A percentile compares a stretch with the other conserved stretches of the same genome.
Evolutionary conservation across 2,797 vertebrate genomes (phyloP).

Genomic region (Acanthurus tractus): DNA sequence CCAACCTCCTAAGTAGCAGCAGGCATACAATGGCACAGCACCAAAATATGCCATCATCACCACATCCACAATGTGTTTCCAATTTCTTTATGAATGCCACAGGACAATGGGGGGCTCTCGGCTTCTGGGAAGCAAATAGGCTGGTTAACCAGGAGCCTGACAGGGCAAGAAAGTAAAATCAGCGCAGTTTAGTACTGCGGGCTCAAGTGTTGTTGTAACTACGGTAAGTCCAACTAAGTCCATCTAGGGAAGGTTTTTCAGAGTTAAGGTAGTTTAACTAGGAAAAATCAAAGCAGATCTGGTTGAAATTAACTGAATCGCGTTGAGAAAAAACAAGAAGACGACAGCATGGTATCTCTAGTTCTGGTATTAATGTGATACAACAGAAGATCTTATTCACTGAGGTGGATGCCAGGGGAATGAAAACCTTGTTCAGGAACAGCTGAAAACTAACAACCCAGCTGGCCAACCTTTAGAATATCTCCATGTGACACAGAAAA

Average conservation of each 20-base stretch:
- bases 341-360: conserved; percentile 3
- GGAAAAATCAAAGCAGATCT: conserved; percentile 16
- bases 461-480: background rate
- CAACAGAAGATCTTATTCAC: background rate
- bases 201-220: conserved; percentile 18
- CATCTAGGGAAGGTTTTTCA: conserved; percentile 19
- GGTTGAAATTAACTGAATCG: background rate
- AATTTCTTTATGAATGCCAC: conserved; percentile 48
- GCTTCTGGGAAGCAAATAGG: conserved; percentile 60
- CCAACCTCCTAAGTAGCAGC: conserved; percentile 61
- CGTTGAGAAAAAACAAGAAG: background rate
- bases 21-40: conserved; percentile 49
- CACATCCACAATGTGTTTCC: conserved; percentile 51
- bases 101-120: conserved; percentile 16
- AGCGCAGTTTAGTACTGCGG: conserved; percentile 16
- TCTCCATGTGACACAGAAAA: conserved; percentile 11
- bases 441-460: background rate
- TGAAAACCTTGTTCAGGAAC: background rate
- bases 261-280: conserved; percentile 31
- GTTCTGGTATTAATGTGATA: background rate
- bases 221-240: conserved; percentile 34
- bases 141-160: conserved; percentile 43
- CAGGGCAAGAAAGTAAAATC: conserved; percentile 51
- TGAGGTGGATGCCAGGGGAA: background rate
- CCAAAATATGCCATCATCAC: conserved; percentile 55